Conservation (phyloP, 2,797 vertebrate species). For the Pampus argenteus region DNA sequence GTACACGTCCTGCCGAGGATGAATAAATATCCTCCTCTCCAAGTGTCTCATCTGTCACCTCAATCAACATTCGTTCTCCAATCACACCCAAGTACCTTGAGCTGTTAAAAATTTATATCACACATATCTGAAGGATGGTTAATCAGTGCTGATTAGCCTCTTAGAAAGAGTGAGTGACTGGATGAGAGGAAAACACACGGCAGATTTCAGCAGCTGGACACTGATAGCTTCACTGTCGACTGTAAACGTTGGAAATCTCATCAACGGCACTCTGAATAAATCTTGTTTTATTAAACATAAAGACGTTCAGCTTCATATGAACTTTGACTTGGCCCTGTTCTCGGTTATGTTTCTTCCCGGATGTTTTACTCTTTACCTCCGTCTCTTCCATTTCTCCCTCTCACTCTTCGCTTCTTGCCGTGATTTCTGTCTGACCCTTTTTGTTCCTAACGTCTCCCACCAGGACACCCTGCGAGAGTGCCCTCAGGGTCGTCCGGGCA, state of each 20-base stretch:
- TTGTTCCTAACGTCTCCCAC: background rate
- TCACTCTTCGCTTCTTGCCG: background rate
- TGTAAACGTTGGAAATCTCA: background rate
- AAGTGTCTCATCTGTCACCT: slow-evolving; percentile 13
- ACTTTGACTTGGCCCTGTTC: no score
- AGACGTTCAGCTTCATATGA: background rate
- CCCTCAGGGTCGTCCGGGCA: slow-evolving; percentile 80
- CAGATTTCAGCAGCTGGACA: background rate
- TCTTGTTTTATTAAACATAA: background rate
- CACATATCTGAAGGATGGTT: slow-evolving; percentile 1
- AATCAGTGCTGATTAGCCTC: slow-evolving; percentile 51
- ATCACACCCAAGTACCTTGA: slow-evolving; percentile 42
- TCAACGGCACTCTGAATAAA: background rate
- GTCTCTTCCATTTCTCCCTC: background rate
- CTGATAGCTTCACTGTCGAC: background rate
- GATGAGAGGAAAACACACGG: slow-evolving; percentile 4
- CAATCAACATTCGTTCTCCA: slow-evolving; percentile 31
- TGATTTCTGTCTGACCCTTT: background rate
- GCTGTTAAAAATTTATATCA: slow-evolving; percentile 16
- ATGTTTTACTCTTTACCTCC: background rate
- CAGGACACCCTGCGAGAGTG: slow-evolving; percentile 79
- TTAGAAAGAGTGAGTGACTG: slow-evolving; percentile 16
- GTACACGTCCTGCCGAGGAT: background rate
- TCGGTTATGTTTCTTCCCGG: background rate
- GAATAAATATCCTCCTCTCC: slow-evolving; percentile 27